A percentile compares a stretch with the other conserved stretches of the same genome.
These are phyloP conservation scores for Hippotragus niger DNA, from an alignment of 2,113 vertebrate species.

Conservation along the genomic window DNA sequence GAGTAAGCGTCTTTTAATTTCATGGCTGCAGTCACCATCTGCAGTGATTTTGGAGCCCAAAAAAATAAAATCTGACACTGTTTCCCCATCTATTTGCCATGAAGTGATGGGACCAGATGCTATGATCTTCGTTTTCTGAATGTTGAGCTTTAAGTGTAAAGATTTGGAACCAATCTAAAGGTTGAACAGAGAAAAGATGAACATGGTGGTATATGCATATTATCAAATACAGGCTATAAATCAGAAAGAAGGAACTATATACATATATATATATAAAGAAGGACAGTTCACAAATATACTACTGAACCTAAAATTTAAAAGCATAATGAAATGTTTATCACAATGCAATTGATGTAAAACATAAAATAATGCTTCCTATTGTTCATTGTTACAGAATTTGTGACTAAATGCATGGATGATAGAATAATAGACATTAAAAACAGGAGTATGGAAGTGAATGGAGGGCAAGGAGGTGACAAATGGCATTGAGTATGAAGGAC, in stretches of 20 bases:
- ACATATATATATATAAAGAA: neutral
- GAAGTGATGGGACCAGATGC: too few species aligned
- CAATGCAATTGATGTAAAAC: neutral
- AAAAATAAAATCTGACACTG: too few species aligned
- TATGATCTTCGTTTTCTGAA: too few species aligned
- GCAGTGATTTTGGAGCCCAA: too few species aligned
- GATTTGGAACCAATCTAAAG: neutral
- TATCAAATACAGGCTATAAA: neutral
- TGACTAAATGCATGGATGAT: neutral
- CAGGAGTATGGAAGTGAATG: accelerated
- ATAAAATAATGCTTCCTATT: neutral
- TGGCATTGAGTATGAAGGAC: neutral
- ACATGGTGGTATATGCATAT: neutral
- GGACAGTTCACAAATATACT: neutral
- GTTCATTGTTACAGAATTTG: neutral
- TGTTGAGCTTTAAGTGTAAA: neutral
- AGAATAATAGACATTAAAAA: neutral
- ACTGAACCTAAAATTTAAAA: neutral
- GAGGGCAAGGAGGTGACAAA: neutral
- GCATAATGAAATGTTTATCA: neutral
- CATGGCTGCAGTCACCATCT: too few species aligned
- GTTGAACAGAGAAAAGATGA: neutral
- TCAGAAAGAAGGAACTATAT: neutral
- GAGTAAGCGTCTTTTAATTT: too few species aligned
- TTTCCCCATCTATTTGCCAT: too few species aligned